These are phyloP conservation scores for Zootoca vivipara DNA, from an alignment of 2,113 vertebrate genomes.

Conservation along the genomic window DNA sequence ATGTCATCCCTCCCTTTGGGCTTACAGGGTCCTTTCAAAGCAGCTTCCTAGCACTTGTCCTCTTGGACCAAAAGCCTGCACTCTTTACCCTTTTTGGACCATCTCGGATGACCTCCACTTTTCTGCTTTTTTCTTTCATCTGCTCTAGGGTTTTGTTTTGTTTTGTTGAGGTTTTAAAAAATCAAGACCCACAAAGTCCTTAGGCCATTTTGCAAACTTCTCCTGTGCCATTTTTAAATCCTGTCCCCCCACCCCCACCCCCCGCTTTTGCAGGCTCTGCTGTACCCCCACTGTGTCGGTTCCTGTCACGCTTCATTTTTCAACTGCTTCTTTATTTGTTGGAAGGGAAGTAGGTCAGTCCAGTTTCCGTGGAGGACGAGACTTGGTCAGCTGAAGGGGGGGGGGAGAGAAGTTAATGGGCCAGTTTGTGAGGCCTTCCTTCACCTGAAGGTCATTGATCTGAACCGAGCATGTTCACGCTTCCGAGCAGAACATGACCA, in stretches of 20 bases:
- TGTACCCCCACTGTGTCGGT: neutral
- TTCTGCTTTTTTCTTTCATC: neutral
- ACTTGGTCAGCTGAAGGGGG: neutral
- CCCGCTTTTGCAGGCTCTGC: neutral
- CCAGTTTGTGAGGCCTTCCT: fast-evolving
- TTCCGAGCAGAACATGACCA: fast-evolving
- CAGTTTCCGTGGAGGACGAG: neutral
- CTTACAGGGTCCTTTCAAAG: no score
- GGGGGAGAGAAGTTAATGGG: fast-evolving
- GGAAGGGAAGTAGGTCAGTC: neutral
- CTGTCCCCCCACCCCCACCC: neutral
- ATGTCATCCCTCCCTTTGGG: no score
- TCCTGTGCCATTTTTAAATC: neutral
- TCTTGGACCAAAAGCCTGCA: neutral
- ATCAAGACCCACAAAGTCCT: no score
- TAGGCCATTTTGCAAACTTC: neutral
- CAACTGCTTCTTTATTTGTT: neutral
- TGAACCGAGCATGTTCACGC: fast-evolving
- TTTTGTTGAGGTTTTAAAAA: no score
- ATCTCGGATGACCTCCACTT: neutral
- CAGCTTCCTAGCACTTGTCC: neutral
- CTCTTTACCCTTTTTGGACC: no score
- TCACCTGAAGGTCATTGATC: fast-evolving
- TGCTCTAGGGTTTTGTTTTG: neutral
- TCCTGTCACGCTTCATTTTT: neutral